These are phyloP conservation scores for Scleropages formosus DNA, from an alignment of 2,797 vertebrate species.

Conservation along the genomic window DNA sequence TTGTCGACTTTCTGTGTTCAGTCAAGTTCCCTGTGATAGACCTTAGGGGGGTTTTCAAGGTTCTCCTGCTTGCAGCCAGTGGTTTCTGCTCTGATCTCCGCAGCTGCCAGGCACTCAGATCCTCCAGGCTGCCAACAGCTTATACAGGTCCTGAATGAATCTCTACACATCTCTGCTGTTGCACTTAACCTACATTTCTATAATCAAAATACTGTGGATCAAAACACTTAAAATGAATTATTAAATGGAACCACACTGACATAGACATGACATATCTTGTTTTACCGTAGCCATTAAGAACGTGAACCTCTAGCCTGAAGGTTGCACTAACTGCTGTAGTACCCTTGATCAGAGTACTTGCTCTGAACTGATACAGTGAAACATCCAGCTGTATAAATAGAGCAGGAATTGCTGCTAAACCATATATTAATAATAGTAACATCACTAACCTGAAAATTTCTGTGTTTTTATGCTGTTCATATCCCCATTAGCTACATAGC, in stretches of 20 bases:
- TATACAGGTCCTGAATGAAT: not conserved
- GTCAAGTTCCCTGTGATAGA: not conserved
- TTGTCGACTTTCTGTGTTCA: not conserved
- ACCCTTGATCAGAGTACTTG: not conserved
- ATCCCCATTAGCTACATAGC: too few relatives aligned
- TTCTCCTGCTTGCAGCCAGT: not conserved
- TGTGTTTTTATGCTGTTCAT: too few relatives aligned
- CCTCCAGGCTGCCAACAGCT: not conserved
- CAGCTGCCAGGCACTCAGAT: not conserved
- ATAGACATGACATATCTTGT: constrained; percentile 19
- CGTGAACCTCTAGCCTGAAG: constrained; percentile 34
- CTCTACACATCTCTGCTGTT: too few relatives aligned
- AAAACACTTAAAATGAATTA: too few relatives aligned
- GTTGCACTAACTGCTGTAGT: constrained; percentile 21
- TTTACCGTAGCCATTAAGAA: constrained; percentile 37
- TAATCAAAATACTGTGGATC: too few relatives aligned
- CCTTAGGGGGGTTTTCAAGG: not conserved
- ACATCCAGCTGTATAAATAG: too few relatives aligned
- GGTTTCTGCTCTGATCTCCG: not conserved
- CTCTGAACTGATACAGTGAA: too few relatives aligned
- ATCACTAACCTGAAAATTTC: too few relatives aligned
- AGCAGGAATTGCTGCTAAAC: too few relatives aligned
- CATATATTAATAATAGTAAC: too few relatives aligned
- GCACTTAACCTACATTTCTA: too few relatives aligned
- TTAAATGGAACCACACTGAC: too few relatives aligned